A percentile compares a stretch with the other conserved stretches of the same genome.
phyloP scores from a whole-genome alignment of 2,888 invertebrate genomes.

The Tuberolachnus salignus region DNA sequence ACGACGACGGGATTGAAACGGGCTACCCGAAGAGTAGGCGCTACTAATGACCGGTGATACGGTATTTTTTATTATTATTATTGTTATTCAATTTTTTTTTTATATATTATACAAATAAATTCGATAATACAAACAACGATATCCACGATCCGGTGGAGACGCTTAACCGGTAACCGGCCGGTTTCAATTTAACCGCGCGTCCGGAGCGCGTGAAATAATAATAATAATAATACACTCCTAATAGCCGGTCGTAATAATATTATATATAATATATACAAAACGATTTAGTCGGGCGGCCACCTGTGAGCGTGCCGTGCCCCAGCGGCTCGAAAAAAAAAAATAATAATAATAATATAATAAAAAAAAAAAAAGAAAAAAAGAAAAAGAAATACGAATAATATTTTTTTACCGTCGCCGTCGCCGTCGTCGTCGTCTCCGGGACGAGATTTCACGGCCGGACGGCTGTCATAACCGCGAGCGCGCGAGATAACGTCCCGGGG shows the following conservation, averaged over 20 bases:
- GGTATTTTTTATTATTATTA: not conserved
- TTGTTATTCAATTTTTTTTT: constrained; percentile 8
- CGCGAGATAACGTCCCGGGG: not conserved
- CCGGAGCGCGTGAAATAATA: constrained; percentile 50
- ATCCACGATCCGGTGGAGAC: not conserved
- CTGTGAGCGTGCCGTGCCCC: constrained; percentile 23
- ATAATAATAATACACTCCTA: constrained; percentile 24
- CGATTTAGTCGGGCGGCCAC: constrained; percentile 40
- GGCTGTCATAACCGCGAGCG: not conserved
- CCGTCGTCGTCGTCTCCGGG: not conserved
- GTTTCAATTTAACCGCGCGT: constrained; percentile 48
- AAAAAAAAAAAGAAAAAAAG: not conserved
- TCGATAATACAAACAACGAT: constrained; percentile 9
- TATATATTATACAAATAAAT: not conserved
- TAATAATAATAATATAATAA: constrained; percentile 34
- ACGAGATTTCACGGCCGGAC: not conserved
- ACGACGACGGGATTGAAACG: too few relatives aligned
- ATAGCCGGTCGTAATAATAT: not conserved
- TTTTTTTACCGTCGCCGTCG: not conserved
- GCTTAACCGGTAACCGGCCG: constrained; percentile 10
- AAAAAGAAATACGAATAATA: constrained; percentile 20
- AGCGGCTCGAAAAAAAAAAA: constrained; percentile 23
- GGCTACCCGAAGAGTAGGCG: too few relatives aligned
- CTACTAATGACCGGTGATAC: too few relatives aligned
- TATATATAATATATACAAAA: constrained; percentile 20